Conservation (phyloP, 2,113 vertebrate genomes). For the Myanophis thanlyinensis region DNA sequence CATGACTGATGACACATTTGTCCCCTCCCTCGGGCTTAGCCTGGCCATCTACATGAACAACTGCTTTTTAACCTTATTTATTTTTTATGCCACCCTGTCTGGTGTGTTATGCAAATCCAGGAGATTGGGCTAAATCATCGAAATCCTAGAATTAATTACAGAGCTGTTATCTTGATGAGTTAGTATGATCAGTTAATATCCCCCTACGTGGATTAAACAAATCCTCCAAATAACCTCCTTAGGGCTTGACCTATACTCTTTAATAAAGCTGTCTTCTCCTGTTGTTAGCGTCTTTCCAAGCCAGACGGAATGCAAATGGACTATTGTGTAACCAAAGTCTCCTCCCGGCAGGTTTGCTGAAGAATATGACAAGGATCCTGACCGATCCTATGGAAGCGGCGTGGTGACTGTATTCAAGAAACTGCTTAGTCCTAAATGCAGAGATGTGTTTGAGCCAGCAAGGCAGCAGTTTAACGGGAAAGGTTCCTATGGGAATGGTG, state of each 20-base stretch:
- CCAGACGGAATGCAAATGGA: neutral
- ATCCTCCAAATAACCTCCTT: neutral
- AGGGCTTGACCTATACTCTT: neutral
- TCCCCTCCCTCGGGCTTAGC: too few species aligned
- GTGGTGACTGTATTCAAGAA: constrained; percentile 93
- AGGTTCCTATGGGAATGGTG: constrained; percentile 95
- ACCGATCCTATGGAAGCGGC: constrained; percentile 88
- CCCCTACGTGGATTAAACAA: neutral
- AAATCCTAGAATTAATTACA: neutral
- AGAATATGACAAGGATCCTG: constrained; percentile 87
- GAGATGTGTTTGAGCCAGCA: constrained; percentile 88
- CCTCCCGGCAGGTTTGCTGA: constrained; percentile 83
- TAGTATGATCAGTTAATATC: neutral
- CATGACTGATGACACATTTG: too few species aligned
- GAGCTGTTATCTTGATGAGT: neutral
- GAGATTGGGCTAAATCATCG: neutral
- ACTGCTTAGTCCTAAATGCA: constrained; percentile 85
- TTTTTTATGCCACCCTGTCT: neutral
- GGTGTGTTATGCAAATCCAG: neutral
- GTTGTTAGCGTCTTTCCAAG: neutral
- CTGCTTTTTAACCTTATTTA: neutral
- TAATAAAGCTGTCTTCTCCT: neutral
- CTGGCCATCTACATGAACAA: too few species aligned
- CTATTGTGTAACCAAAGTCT: neutral
- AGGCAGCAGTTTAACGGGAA: constrained; percentile 91